Conservation (phyloP, 2,797 vertebrate species). For the Spea hammondii region DNA sequence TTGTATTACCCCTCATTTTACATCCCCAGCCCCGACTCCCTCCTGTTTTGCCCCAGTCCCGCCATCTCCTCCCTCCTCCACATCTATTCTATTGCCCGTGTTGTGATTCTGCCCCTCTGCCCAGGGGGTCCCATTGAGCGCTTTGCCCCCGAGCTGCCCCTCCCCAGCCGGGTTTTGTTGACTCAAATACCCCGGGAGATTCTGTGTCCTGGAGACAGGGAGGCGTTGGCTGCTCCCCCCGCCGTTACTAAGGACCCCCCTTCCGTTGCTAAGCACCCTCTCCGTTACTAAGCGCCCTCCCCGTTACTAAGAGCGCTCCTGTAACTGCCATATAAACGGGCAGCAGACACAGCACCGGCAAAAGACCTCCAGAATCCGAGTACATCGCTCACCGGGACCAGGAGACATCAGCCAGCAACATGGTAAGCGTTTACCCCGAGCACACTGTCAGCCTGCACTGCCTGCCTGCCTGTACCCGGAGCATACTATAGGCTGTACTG, state of each 20-base stretch:
- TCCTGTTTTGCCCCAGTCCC: too few relatives aligned
- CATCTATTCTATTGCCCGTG: not conserved
- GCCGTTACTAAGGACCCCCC: constrained; percentile 24
- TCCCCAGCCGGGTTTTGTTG: not conserved
- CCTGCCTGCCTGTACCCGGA: too few relatives aligned
- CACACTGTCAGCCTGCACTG: too few relatives aligned
- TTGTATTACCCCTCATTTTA: not conserved
- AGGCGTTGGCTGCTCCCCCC: not conserved
- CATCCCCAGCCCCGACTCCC: not conserved
- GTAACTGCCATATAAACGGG: not conserved
- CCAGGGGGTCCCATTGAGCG: constrained; percentile 1
- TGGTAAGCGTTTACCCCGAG: constrained; percentile 14
- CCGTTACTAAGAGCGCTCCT: not conserved
- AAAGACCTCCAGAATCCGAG: constrained; percentile 20
- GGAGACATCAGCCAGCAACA: constrained; percentile 21
- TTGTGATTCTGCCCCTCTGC: not conserved
- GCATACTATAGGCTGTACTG: not conserved
- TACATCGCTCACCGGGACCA: constrained; percentile 25
- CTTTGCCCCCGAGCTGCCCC: not conserved
- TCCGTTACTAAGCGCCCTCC: too few relatives aligned
- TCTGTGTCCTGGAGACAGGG: not conserved
- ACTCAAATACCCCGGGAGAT: too few relatives aligned
- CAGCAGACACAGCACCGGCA: not conserved
- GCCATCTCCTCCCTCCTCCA: not conserved
- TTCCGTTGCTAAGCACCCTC: not conserved